Evolutionary conservation across 1,140 invertebrate genomes (phyloP), one percentile per base, ranked within the genome.

Genomic region (Pseudoatta argentina): DNA sequence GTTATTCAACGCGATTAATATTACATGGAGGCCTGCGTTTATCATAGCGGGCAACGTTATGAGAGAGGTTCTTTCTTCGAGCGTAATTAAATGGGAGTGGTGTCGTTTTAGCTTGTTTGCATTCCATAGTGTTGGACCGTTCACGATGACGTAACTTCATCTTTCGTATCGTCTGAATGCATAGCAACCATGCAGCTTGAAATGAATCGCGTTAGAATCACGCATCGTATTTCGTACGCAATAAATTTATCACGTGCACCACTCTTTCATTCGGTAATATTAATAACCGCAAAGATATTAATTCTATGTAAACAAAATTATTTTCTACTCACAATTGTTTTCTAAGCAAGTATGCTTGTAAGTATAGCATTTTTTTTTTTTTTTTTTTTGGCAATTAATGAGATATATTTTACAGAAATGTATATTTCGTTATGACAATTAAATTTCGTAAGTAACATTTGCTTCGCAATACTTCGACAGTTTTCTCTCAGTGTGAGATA

Each of bases 81-180:
- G 7, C 53, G 39, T 81, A 83, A 83, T 75, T 61, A 63, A 75
- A 73, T 44, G 69, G 34, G 59, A 72, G 67, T 48, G 77, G 7
- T 75, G 39, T 83, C 55, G 69, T 83, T 73, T 83, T 55, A 73
- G 69, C 27, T n/a, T 83, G 69, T 83, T 83, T 83, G 79, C 79
- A 83, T 83, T 83, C 79, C 79, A 61, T 61, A 55, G 57, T 48
- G 67, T 63, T 51, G 6, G 16, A 14, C 24, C 27, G 69, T 24
- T 61, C n/a, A 39, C 6, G 53, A 75, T 83, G 79, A 83, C 79
- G 79, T 75, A 83, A 83, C 10, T 63, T 83, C 55, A 16, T 73
- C 55, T 61, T 39, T 51, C 39, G 39, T 83, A 30, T 61, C 69
- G 55, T 30, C 16, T n/a, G 21, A 34, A 34, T 44, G 24, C 44